Evolutionary conservation across 2,113 vertebrate species (phyloP).

Genomic region (Gnathonemus longibarbis): DNA sequence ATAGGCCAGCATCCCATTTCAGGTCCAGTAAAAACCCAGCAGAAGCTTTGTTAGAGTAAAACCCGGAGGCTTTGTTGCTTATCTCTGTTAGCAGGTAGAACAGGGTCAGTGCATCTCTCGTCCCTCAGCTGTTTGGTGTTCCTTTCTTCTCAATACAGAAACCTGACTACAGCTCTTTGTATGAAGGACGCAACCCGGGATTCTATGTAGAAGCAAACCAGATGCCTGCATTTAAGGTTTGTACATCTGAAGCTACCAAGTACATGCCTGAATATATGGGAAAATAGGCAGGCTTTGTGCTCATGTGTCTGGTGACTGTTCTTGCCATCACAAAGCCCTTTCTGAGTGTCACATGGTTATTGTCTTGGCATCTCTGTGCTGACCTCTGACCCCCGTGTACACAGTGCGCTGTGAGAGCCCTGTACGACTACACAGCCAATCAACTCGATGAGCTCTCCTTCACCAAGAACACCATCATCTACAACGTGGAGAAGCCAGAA

Average conservation of each 20-base stretch:
- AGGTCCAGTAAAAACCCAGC: neutral
- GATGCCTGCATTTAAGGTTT: constrained; percentile 93
- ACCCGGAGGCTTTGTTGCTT: neutral
- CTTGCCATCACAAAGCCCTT: neutral
- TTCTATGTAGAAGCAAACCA: constrained; percentile 98
- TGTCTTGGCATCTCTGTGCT: neutral
- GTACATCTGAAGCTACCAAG: neutral
- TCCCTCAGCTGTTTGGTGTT: neutral
- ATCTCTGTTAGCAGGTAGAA: neutral
- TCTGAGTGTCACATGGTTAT: neutral
- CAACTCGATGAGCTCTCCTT: constrained; percentile 93
- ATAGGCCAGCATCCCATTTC: neutral
- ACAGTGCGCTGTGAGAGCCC: constrained; percentile 87
- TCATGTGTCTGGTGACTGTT: neutral
- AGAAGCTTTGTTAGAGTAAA: neutral
- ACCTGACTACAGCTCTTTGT: constrained; percentile 90
- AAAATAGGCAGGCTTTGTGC: neutral
- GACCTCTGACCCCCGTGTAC: constrained; percentile 16
- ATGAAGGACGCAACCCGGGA: constrained; percentile 86
- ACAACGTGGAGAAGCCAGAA: constrained; percentile 95
- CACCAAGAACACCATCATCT: constrained; percentile 84
- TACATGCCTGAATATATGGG: neutral
- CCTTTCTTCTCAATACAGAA: constrained; percentile 59
- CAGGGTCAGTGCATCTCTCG: neutral
- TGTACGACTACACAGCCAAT: constrained; percentile 97